phyloP scores from a whole-genome alignment of 2,797 vertebrate species.

The Crocidura indochinensis region DNA sequence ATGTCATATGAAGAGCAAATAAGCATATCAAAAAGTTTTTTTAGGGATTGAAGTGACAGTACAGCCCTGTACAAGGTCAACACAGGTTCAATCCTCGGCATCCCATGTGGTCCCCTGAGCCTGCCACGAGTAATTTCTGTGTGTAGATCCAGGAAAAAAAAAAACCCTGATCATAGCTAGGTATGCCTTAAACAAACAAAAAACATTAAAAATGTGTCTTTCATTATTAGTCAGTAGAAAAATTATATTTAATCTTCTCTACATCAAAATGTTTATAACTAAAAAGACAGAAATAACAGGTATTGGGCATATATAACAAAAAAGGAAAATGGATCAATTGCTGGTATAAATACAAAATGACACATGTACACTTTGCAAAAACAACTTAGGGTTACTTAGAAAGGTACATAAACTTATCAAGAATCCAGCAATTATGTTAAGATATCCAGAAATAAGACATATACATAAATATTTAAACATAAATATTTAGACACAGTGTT shows the following conservation, averaged over 20 bases:
- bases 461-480: neutral
- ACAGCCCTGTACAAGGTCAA: no score
- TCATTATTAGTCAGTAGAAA: neutral
- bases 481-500: neutral
- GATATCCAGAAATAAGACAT: constrained; percentile 22
- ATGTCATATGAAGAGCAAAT: neutral
- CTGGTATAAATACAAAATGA: constrained; percentile 28
- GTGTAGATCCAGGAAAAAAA: no score
- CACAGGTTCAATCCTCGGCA: no score
- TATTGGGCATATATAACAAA: neutral
- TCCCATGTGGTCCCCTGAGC: no score
- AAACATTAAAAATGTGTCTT: no score
- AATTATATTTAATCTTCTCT: constrained; percentile 10
- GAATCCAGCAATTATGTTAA: constrained; percentile 20
- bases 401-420: constrained; percentile 29
- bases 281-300: constrained; percentile 29
- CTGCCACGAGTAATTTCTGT: no score
- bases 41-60: no score
- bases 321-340: neutral
- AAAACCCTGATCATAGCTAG: no score
- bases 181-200: no score
- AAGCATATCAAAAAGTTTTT: constrained; percentile 30
- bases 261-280: constrained; percentile 32
- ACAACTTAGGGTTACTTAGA: constrained; percentile 41
- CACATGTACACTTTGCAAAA: constrained; percentile 25